These are phyloP conservation scores for Theristicus caerulescens DNA, from an alignment of 2,113 vertebrate species.

Conservation along the genomic window DNA sequence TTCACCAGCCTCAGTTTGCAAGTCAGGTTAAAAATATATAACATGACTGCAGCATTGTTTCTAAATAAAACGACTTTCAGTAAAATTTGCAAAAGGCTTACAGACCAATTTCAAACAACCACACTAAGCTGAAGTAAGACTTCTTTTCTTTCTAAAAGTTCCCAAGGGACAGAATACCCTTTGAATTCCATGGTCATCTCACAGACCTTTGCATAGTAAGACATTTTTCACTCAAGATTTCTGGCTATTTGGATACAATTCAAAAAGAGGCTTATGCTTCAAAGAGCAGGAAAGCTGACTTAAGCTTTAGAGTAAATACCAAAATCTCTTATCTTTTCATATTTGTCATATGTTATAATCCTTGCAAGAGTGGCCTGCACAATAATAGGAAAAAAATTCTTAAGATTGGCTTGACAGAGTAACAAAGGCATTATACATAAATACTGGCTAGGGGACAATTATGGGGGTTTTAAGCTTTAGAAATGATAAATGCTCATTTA, in stretches of 20 bases:
- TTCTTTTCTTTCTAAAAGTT: slow-evolving; percentile 16
- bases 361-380: slow-evolving; percentile 47
- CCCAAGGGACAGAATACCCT: not conserved
- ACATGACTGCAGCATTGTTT: not conserved
- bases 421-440: slow-evolving; percentile 51
- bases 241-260: slow-evolving; percentile 66
- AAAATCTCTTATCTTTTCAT: slow-evolving; percentile 73
- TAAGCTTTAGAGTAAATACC: slow-evolving; percentile 75
- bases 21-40: slow-evolving; percentile 2
- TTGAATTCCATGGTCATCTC: slow-evolving; percentile 54
- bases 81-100: slow-evolving; percentile 25
- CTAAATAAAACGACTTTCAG: slow-evolving; percentile 45
- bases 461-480: not conserved
- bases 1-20: not conserved
- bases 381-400: slow-evolving; percentile 32
- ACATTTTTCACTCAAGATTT: slow-evolving; percentile 47
- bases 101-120: slow-evolving; percentile 29
- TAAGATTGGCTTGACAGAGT: slow-evolving; percentile 48
- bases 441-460: slow-evolving; percentile 22
- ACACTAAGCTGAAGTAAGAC: slow-evolving; percentile 34
- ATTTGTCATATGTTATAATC: slow-evolving; percentile 72
- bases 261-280: slow-evolving; percentile 73
- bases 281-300: slow-evolving; percentile 72
- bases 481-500: slow-evolving; percentile 29
- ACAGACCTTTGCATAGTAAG: slow-evolving; percentile 62